A percentile compares a stretch with the other conserved stretches of the same genome.
These are phyloP conservation scores for Bufo bufo DNA, from an alignment of 2,113 vertebrate species.

Conservation along the genomic window DNA sequence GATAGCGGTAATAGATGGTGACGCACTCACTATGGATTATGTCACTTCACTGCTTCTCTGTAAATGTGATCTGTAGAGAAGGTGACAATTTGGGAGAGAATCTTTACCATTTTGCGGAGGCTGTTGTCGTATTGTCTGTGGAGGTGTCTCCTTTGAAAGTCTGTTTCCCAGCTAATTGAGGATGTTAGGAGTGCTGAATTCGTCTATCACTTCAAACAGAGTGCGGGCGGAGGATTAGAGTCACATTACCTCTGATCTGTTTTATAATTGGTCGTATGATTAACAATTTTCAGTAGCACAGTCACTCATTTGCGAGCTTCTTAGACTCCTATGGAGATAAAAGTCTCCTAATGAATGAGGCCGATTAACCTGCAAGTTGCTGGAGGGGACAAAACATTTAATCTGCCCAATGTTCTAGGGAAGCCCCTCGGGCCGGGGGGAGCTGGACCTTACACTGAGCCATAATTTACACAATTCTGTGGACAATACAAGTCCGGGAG, in stretches of 20 bases:
- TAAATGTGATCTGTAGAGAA: not conserved
- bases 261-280: conserved; percentile 56
- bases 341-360: conserved; percentile 34
- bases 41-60: not conserved
- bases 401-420: conserved; percentile 15
- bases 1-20: not conserved
- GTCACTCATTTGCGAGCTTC: conserved; percentile 41
- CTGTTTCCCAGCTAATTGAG: conserved; percentile 36
- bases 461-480: conserved; percentile 11
- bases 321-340: conserved; percentile 51
- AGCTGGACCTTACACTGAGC: not conserved
- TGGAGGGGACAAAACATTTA: conserved; percentile 12
- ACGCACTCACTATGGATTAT: not conserved
- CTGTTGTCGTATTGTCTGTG: not conserved
- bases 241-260: conserved; percentile 50
- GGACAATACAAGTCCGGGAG: not conserved
- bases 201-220: conserved; percentile 46
- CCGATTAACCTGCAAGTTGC: conserved; percentile 28
- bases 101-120: not conserved
- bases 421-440: conserved; percentile 3
- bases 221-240: conserved; percentile 33
- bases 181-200: conserved; percentile 6
- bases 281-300: conserved; percentile 50
- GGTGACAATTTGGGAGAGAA: not conserved
- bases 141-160: conserved; percentile 7